phyloP scores from a whole-genome alignment of 1,140 invertebrate genomes.

The Eubasilissa regina region DNA sequence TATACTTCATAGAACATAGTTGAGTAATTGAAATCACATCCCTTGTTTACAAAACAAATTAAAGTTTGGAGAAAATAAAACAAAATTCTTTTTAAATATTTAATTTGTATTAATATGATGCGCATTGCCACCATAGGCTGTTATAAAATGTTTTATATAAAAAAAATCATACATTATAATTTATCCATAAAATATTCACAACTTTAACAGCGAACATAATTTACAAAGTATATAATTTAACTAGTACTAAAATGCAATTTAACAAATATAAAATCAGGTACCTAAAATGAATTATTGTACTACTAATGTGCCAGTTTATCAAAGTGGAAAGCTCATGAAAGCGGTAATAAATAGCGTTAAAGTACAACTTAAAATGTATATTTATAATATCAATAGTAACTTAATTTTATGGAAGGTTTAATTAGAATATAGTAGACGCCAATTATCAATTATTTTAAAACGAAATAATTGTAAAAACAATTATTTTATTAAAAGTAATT shows the following conservation, averaged over 20 bases:
- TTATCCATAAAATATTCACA: slow-evolving; percentile 40
- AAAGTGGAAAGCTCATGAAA: too few species aligned
- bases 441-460: too few species aligned
- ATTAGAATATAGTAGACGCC: too few species aligned
- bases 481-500: too few species aligned
- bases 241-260: slow-evolving; percentile 15
- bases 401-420: too few species aligned
- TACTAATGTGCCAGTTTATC: background rate
- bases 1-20: too few species aligned
- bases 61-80: background rate
- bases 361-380: too few species aligned
- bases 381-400: too few species aligned
- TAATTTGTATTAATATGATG: slow-evolving; percentile 21
- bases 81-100: slow-evolving; percentile 1
- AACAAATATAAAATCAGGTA: slow-evolving; percentile 45
- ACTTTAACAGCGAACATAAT: slow-evolving; percentile 40
- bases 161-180: slow-evolving; percentile 32
- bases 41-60: too few species aligned
- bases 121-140: background rate
- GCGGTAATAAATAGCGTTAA: too few species aligned
- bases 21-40: too few species aligned
- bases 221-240: slow-evolving; percentile 18
- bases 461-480: too few species aligned
- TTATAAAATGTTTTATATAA: slow-evolving; percentile 38
- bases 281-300: slow-evolving; percentile 34